Percentiles rank a stretch among this genome's conserved stretches.
Conservation (phyloP, 1,140 invertebrate genomes). For the Ceratoteleas bidentatus region DNA sequence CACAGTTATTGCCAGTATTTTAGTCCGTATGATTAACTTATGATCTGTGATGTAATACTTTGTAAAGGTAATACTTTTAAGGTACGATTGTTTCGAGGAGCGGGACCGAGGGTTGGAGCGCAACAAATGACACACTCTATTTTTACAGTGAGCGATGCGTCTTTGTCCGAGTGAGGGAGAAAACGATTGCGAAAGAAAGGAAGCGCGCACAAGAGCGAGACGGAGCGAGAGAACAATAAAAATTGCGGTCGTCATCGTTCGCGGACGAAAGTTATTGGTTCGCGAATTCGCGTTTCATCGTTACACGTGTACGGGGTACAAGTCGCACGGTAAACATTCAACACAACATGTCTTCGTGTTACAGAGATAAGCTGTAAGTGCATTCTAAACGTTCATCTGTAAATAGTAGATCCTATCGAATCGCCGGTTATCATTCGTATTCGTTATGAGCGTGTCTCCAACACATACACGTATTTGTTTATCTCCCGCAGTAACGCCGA, state of each 20-base stretch:
- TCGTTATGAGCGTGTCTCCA: background rate
- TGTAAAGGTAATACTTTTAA: conserved; percentile 24
- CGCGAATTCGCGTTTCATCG: background rate
- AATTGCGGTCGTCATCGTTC: no score
- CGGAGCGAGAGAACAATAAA: no score
- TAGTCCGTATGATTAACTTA: conserved; percentile 50
- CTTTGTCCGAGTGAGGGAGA: conserved; percentile 4
- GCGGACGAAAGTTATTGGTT: background rate
- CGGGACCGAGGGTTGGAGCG: background rate
- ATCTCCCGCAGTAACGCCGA: no score
- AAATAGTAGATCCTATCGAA: conserved; percentile 9
- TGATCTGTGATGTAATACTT: conserved; percentile 54
- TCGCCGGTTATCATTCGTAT: background rate
- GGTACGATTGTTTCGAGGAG: conserved; percentile 5
- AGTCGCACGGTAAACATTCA: background rate
- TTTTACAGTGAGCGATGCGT: conserved; percentile 19
- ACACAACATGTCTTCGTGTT: conserved; percentile 18
- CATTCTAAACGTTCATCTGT: conserved; percentile 10
- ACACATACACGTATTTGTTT: background rate
- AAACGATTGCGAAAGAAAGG: background rate
- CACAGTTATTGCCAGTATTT: conserved; percentile 46
- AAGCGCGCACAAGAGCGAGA: background rate
- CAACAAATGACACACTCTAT: conserved; percentile 8
- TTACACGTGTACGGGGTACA: background rate
- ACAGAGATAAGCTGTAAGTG: background rate